These are phyloP conservation scores for Autographa gamma DNA, from an alignment of 2,888 invertebrate species.

Conservation along the genomic window DNA sequence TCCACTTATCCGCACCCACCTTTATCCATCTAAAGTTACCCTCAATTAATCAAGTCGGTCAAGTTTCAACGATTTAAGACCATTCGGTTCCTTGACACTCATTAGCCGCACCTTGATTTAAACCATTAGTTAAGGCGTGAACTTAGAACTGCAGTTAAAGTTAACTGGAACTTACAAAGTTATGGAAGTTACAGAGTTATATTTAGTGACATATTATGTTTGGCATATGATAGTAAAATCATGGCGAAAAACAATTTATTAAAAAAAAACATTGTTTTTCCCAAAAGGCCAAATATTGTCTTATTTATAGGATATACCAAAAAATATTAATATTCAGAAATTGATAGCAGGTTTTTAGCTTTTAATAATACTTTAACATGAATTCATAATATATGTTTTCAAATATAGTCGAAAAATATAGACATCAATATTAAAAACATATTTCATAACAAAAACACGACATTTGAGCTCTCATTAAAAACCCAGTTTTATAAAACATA, in stretches of 20 bases:
- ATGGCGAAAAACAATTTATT: too few species aligned
- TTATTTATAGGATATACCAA: too few species aligned
- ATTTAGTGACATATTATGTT: background rate
- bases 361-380: background rate
- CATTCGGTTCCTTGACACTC: slow-evolving; percentile 46
- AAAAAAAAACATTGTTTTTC: too few species aligned
- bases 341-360: too few species aligned
- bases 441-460: background rate
- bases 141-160: background rate
- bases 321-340: too few species aligned
- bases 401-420: background rate
- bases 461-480: slow-evolving; percentile 10
- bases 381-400: too few species aligned
- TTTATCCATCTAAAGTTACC: slow-evolving; percentile 41
- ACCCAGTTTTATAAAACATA: slow-evolving; percentile 1
- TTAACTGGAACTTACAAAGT: background rate
- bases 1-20: slow-evolving; percentile 15
- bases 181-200: background rate
- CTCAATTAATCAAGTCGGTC: slow-evolving; percentile 55
- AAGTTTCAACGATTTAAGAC: slow-evolving; percentile 52
- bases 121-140: slow-evolving; percentile 16
- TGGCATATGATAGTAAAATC: too few species aligned
- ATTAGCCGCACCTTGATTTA: slow-evolving; percentile 55
- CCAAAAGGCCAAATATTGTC: too few species aligned
- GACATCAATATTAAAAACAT: background rate